Base-by-base conservation (phyloP, 2,797 vertebrate genomes). In the Heliangelus exortis region DNA sequence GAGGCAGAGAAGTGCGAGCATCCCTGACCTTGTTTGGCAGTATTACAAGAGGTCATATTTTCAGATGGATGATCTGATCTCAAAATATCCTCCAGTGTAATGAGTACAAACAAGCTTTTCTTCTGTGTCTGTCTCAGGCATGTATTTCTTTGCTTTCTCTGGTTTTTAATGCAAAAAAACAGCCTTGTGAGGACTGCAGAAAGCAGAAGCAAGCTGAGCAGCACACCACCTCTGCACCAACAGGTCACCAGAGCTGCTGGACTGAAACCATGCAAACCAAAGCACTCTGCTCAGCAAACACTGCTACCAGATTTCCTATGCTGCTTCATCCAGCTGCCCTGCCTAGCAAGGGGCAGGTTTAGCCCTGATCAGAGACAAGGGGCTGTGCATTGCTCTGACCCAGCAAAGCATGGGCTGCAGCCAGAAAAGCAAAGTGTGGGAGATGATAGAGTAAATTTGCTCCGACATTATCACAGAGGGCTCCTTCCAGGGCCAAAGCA, bases 21-120 rank as follows among this genome's bases (percentile, higher is more conserved):
- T 45, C 74, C 66, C 73, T 91, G 89, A 75, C 92, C 89, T 93
- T 87, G 57, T 47, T 91, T 84, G 87, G 69, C 83, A 79, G 75
- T 4, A 75, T 78, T 95, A 89, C 9, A 34, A 88, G 79, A 94
- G 85, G 91, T 90, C 36, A 8, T 19, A 65, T 74, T 94, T 96
- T 96, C 80, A 92, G 82, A 94, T 71, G 74, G 63, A 87, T 87
- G 74, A 91, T 78, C 83, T 92, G 75, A 82, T 92, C 83, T 84
- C 28, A 8, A 95, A 96, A 94, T 76, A 89, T 96, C 63, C 89
- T 92, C 85, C 55, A 47, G 39, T 74, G 78, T 81, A 91, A 89
- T 20, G 61, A 95, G 67, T 72, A 95, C 66, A 90, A 95, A 85
- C 7, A 59, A 84, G 51, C 14, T 86, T 81, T 89, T 88, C 77